Evolutionary conservation across 2,113 vertebrate genomes (phyloP), one percentile per base, ranked within the genome.

Genomic region (Nothobranchius kuhntae): DNA sequence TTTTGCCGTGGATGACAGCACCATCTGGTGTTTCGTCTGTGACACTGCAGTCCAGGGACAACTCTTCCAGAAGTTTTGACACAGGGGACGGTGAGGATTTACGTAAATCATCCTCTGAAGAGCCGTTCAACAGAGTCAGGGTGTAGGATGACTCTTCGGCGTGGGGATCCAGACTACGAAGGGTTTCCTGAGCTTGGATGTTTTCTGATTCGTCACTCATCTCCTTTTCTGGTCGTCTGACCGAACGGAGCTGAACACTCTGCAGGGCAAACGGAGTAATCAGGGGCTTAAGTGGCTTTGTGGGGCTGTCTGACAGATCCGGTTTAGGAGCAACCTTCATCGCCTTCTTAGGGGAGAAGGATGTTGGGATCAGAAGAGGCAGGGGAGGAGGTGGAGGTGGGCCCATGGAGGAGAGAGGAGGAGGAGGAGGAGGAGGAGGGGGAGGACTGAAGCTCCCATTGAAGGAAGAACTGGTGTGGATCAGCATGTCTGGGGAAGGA

Each of bases 201-300:
- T 85, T 53, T 69, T 83, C 86, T 36, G 51, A 13, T 46, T 60
- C 74, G 2, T 83, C 79, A 6, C 76, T 85, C 24, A 91, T 87
- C 24, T 86, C 59, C 46, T 83, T 87, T 24, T 88, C 84, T 1
- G 61, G 61, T 77, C 88, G 93, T 69, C 85, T 95, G 73, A 97
- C 94, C 0, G 95, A 95, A 69, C 95, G 94, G 71, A 98, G 85
- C 77, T 96, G 96, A 45, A 99, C 94, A 84, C 91, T 96, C 88
- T 96, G 96, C 55, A 99, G 86, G 0, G 92, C 95, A 58, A 96
- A 93, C 0, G 95, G 87, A 55, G 97, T 98, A 73, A 99, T 93
- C 50, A 98, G 89, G 58, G 95, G 96, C 89, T 94, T 91, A 36
- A 91, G 75, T 15, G 92, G 91, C 86, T 66, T 89, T 80, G 87